These are phyloP conservation scores for Amyelois transitella DNA, from an alignment of 1,140 invertebrate genomes.

Conservation along the genomic window DNA sequence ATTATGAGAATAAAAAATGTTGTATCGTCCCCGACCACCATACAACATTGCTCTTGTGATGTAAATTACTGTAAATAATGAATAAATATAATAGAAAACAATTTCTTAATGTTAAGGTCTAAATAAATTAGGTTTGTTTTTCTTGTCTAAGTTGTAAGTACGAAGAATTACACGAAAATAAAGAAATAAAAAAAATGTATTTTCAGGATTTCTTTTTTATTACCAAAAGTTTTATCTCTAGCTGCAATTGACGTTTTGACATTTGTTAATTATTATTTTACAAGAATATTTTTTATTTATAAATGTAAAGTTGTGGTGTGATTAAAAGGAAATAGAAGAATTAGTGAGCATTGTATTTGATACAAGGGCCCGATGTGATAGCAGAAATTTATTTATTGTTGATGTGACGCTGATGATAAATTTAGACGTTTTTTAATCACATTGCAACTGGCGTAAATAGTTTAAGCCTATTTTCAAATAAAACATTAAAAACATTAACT, in stretches of 20 bases:
- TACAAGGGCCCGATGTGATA: background rate
- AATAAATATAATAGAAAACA: slow-evolving; percentile 32
- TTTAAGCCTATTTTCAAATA: slow-evolving; percentile 54
- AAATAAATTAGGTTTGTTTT: slow-evolving; percentile 35
- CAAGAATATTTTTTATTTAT: slow-evolving; percentile 30
- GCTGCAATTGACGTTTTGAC: slow-evolving; percentile 23
- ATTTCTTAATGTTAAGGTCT: slow-evolving; percentile 36
- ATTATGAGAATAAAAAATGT: slow-evolving; percentile 22
- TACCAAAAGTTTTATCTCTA: slow-evolving; percentile 8
- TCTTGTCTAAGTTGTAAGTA: slow-evolving; percentile 29
- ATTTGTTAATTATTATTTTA: slow-evolving; percentile 27
- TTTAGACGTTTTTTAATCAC: slow-evolving; percentile 24
- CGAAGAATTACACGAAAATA: slow-evolving; percentile 25
- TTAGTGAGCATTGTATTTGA: background rate
- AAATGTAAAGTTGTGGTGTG: slow-evolving; percentile 24
- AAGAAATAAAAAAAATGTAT: slow-evolving; percentile 13
- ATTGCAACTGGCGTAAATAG: slow-evolving; percentile 40
- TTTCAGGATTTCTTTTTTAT: slow-evolving; percentile 10
- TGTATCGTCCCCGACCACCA: slow-evolving; percentile 29
- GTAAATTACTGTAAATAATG: slow-evolving; percentile 70
- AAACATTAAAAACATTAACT: slow-evolving; percentile 31
- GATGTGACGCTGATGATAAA: slow-evolving; percentile 4
- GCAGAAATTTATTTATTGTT: slow-evolving; percentile 8
- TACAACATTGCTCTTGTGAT: slow-evolving; percentile 48
- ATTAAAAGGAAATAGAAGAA: slow-evolving; percentile 9